Evolutionary conservation across 2,113 vertebrate genomes (phyloP).

Genomic region (Xenopus borealis): DNA sequence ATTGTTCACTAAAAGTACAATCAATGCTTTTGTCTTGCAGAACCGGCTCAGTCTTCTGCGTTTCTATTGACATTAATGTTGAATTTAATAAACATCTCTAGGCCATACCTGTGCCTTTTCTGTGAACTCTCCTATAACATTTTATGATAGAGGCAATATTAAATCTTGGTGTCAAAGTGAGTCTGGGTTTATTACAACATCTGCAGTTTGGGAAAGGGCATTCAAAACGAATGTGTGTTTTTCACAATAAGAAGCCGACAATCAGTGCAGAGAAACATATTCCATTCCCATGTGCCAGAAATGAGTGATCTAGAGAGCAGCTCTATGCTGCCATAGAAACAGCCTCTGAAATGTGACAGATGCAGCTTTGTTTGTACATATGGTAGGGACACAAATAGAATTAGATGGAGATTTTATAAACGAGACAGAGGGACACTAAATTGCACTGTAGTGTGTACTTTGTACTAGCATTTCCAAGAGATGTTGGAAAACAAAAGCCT

Average conservation of each 20-base stretch:
- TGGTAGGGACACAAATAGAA: slow-evolving; percentile 46
- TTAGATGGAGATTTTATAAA: slow-evolving; percentile 42
- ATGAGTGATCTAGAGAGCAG: slow-evolving; percentile 13
- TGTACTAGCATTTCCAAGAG: slow-evolving; percentile 16
- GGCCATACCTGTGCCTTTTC: slow-evolving; percentile 34
- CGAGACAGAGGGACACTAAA: slow-evolving; percentile 36
- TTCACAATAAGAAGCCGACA: slow-evolving; percentile 25
- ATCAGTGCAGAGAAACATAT: neutral
- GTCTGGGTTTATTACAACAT: slow-evolving; percentile 27
- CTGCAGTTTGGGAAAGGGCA: neutral
- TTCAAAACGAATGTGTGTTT: neutral
- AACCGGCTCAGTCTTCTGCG: slow-evolving; percentile 58
- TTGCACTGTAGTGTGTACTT: slow-evolving; percentile 26
- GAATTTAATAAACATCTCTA: slow-evolving; percentile 48
- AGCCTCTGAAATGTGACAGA: slow-evolving; percentile 34
- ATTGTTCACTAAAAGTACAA: slow-evolving; percentile 58
- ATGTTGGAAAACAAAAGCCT: slow-evolving; percentile 16
- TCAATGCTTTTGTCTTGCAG: slow-evolving; percentile 49
- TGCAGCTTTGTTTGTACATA: slow-evolving; percentile 47
- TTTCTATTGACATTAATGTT: slow-evolving; percentile 64
- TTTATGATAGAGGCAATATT: slow-evolving; percentile 22
- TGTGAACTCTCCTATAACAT: slow-evolving; percentile 44
- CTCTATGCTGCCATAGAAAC: slow-evolving; percentile 45
- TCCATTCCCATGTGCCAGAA: slow-evolving; percentile 30
- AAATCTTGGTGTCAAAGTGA: slow-evolving; percentile 21